Evolutionary conservation across 2,888 invertebrate genomes (phyloP), one percentile per base, ranked within the genome.

Genomic region (Dynastes hyllus): DNA sequence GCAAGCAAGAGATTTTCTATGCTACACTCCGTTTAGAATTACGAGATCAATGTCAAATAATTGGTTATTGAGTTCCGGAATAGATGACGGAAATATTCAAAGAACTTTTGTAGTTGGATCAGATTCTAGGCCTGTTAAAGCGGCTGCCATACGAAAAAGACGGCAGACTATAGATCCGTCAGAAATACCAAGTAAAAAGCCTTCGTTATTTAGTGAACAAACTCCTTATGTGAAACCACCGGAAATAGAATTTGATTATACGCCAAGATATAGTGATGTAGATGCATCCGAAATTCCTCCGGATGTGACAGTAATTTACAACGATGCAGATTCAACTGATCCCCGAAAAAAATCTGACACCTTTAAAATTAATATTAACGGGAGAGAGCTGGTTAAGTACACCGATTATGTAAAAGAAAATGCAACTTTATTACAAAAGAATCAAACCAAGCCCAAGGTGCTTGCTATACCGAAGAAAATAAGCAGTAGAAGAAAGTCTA

Each of bases 31-130:
- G n/a, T 77, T 77, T 50, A 51, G 77, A 32, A 29, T 77, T 22
- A 77, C 77, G 11, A 67, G 77, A 55, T 77, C 77, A 2, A 77
- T 77, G 2, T 77, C 77, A 11, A 69, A 55, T n/a, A 53, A 75
- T 61, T 75, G 61, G 45, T 45, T 75, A 37, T 75, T 75, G 45
- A 75, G 13, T 13, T 13, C 73, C 6, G 73, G 63, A 45, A 61
- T 75, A 45, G 45, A 11, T 6, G 61, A 73, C 22, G 13, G 22
- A 0, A 8, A 40, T 69, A 50, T 69, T 45, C 50, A 29, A 29
- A 16, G 27, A 27, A 69, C 27, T 51, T 69, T 69, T 5, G 50
- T n/a, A 16, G 32, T 4, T 2, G 13, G 2, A 4, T 27, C 51
- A 29, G 51, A 29, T 11, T 9, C 1, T 37, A 22, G 29, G 32